These are phyloP conservation scores for Mya arenaria DNA, from an alignment of 1,140 invertebrate genomes.

Conservation along the genomic window DNA sequence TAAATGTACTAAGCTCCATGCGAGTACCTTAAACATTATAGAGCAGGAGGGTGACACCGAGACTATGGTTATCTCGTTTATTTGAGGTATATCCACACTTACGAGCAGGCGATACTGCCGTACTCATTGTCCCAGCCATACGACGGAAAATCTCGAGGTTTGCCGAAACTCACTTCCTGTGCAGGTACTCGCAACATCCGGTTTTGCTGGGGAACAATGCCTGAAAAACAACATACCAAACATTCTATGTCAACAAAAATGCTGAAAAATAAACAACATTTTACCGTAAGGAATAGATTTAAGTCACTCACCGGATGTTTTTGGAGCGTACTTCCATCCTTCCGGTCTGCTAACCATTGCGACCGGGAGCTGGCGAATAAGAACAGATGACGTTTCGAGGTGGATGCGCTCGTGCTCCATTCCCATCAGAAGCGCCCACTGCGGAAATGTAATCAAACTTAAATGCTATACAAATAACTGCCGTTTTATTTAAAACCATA, in stretches of 20 bases:
- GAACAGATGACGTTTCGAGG: slow-evolving; percentile 80
- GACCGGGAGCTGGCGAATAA: slow-evolving; percentile 79
- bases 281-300: too few relatives aligned
- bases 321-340: slow-evolving; percentile 76
- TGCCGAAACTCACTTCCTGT: slow-evolving; percentile 75
- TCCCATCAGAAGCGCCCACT: slow-evolving; percentile 81
- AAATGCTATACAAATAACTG: too few relatives aligned
- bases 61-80: too few relatives aligned
- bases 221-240: slow-evolving; percentile 20
- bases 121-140: slow-evolving; percentile 82
- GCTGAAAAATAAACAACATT: too few relatives aligned
- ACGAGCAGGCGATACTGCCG: slow-evolving; percentile 73
- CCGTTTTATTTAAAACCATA: too few relatives aligned
- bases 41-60: too few relatives aligned
- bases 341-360: slow-evolving; percentile 74
- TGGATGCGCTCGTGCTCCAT: slow-evolving; percentile 81
- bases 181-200: slow-evolving; percentile 65
- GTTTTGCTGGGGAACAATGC: slow-evolving; percentile 56
- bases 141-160: slow-evolving; percentile 77
- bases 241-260: too few relatives aligned
- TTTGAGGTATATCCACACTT: too few relatives aligned
- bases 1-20: too few relatives aligned
- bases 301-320: slow-evolving; percentile 72
- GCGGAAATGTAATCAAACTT: too few relatives aligned
- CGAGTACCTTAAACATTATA: too few relatives aligned